These are phyloP conservation scores for Tadarida brasiliensis DNA, from an alignment of 2,797 vertebrate species.

Conservation along the genomic window DNA sequence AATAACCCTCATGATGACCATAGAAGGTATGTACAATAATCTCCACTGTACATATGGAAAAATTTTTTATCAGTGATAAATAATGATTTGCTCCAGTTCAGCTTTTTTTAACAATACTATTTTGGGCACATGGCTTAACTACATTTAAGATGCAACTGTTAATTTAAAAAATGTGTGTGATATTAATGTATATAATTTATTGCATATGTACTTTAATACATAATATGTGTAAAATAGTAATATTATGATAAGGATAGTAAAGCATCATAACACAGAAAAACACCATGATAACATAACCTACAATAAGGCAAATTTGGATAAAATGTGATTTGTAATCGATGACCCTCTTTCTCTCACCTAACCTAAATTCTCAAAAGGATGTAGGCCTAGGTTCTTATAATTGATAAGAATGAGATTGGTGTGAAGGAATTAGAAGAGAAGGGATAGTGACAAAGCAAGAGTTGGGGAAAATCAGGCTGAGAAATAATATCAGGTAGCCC, in stretches of 20 bases:
- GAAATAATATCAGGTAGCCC: background rate
- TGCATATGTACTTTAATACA: background rate
- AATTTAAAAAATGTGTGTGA: background rate
- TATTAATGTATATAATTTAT: background rate
- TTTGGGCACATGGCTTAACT: background rate
- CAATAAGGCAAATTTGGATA: background rate
- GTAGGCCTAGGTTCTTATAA: background rate
- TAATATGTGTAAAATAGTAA: background rate
- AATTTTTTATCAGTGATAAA: background rate
- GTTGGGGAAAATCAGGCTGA: background rate
- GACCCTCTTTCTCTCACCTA: background rate
- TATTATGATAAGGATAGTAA: background rate
- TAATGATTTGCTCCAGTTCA: background rate
- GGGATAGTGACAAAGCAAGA: background rate
- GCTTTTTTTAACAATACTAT: background rate
- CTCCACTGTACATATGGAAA: background rate
- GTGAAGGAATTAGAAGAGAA: background rate
- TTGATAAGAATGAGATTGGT: background rate
- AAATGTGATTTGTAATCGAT: background rate
- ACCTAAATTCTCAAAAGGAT: background rate
- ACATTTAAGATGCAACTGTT: background rate
- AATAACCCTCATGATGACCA: background rate
- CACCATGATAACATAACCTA: background rate
- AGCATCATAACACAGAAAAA: background rate
- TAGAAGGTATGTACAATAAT: background rate